These are phyloP conservation scores for Listronotus bonariensis DNA, from an alignment of 1,140 invertebrate species.

Conservation along the genomic window DNA sequence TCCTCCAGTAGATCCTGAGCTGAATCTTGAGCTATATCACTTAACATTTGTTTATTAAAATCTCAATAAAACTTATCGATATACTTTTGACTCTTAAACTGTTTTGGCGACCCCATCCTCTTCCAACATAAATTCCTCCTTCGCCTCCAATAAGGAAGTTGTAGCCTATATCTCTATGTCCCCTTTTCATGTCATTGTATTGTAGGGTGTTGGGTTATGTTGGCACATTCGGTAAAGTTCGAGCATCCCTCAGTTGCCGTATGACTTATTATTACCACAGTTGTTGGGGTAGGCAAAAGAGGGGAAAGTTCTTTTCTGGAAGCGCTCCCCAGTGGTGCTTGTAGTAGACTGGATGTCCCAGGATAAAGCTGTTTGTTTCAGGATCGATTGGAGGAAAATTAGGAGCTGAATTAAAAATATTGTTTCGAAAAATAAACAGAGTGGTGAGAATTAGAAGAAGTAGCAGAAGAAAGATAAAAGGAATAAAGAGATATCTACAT, in stretches of 20 bases:
- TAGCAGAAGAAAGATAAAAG: background rate
- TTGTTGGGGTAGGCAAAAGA: background rate
- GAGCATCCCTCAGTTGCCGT: slow-evolving; percentile 51
- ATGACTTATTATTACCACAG: slow-evolving; percentile 58
- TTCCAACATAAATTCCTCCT: slow-evolving; percentile 65
- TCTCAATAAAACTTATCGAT: slow-evolving; percentile 58
- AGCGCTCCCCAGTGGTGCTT: slow-evolving; percentile 22
- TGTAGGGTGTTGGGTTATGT: slow-evolving; percentile 55
- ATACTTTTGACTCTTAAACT: slow-evolving; percentile 59
- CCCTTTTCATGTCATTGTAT: slow-evolving; percentile 46
- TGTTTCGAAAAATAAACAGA: background rate
- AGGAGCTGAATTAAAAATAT: background rate
- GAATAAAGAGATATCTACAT: background rate
- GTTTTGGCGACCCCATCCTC: slow-evolving; percentile 65
- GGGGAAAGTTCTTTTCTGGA: background rate
- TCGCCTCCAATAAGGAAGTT: slow-evolving; percentile 75
- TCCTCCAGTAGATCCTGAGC: slow-evolving; percentile 44
- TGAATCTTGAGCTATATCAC: slow-evolving; percentile 46
- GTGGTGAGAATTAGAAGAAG: background rate
- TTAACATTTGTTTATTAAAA: slow-evolving; percentile 52
- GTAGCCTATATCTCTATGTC: slow-evolving; percentile 60
- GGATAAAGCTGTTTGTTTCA: slow-evolving; percentile 2
- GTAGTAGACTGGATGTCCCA: slow-evolving; percentile 17
- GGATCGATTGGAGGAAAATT: slow-evolving; percentile 1
- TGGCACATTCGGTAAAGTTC: slow-evolving; percentile 52